Evolutionary conservation across 2,888 invertebrate genomes (phyloP).

Genomic region (Harpalus rubripes): DNA sequence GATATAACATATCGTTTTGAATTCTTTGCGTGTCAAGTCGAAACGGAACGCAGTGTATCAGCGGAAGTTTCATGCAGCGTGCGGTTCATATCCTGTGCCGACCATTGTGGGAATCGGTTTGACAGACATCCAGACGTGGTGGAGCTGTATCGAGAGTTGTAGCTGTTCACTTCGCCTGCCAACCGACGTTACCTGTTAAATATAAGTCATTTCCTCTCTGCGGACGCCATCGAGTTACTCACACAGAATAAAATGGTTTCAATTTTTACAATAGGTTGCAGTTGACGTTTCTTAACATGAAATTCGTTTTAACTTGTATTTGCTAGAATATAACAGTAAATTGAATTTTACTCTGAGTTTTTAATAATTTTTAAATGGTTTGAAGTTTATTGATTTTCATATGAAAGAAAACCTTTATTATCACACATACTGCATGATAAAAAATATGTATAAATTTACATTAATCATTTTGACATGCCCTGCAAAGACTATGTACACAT

Average conservation of each 20-base stretch:
- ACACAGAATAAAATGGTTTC: not conserved
- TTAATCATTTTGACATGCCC: too few species aligned
- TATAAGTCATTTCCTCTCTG: slow-evolving; percentile 55
- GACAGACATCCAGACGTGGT: slow-evolving; percentile 47
- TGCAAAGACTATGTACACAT: too few species aligned
- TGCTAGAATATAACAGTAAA: not conserved
- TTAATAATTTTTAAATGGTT: too few species aligned
- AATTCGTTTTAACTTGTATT: not conserved
- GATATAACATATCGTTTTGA: not conserved
- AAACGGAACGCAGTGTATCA: slow-evolving; percentile 25
- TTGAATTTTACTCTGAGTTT: not conserved
- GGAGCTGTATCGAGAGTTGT: slow-evolving; percentile 10
- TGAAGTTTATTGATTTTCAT: too few species aligned
- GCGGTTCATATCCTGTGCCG: slow-evolving; percentile 54
- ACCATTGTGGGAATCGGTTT: slow-evolving; percentile 60
- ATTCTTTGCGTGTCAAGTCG: slow-evolving; percentile 3
- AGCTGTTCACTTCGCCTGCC: slow-evolving; percentile 26
- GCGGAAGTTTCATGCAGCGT: slow-evolving; percentile 46
- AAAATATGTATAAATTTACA: too few species aligned
- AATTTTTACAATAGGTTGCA: not conserved
- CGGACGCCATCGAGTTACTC: slow-evolving; percentile 3
- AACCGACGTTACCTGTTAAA: slow-evolving; percentile 54
- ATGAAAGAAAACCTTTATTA: too few species aligned
- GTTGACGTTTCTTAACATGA: not conserved
- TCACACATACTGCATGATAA: too few species aligned